Evolutionary conservation across 1,140 invertebrate genomes (phyloP), one percentile per base, ranked within the genome.

Genomic region (Armadillidium nasatum): DNA sequence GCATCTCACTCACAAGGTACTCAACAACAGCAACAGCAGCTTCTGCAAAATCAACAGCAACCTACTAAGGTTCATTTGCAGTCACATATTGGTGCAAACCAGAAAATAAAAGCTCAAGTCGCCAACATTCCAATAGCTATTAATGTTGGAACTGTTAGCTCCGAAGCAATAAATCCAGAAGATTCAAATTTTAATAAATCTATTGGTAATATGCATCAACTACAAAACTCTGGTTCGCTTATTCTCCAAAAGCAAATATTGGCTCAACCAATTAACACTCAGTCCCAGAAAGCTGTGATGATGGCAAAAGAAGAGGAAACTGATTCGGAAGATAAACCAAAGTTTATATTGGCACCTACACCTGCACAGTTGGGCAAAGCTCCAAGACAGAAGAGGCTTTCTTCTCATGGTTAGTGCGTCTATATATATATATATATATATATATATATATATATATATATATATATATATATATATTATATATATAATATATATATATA

Each of bases 311-410:
- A 22, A 69, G 79, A 74, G 70, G 81, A 78, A n/a, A 79, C 76
- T 46, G 81, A 80, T 76, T 76, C 75, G 67, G 82, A 81, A 67
- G 94, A 97, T 85, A 78, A 80, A 45, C 78, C 81, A 69, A 79
- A 83, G 73, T 96, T 96, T 85, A 91, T 94, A 77, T 85, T 97
- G 69, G 94, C 94, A 15, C 95, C 95, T 0, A 97, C 95, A 3
- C 95, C 95, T 4, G 95, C 94, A 9, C 94, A 96, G 84, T 87
- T 96, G 77, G 94, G 94, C 69, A 89, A 91, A 82, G 93, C 94
- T 22, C 93, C 94, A 10, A 84, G 94, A 54, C 94, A 95, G 86
- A 89, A 93, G 85, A 87, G 92, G 84, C 89, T 92, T 81, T 93
- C 91, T 81, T 88, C 90, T 13, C 54, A 44, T 87, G 90, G 91